Base-by-base conservation (phyloP, 53 echinoderm and acorn worm species). In the Echinometra lucunter region DNA sequence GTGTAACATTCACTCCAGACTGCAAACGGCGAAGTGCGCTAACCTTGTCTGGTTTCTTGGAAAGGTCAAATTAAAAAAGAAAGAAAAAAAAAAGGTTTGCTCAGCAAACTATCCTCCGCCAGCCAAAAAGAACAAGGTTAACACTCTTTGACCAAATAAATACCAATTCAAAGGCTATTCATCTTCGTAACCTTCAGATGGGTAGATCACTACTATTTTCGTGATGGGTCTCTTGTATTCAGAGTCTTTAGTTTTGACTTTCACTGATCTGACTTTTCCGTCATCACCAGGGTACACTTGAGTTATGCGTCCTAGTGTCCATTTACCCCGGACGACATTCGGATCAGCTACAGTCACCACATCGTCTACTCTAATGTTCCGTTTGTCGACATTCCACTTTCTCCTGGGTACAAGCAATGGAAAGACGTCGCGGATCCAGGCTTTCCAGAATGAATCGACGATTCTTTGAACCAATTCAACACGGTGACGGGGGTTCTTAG, bases 311-410 rank as follows among this genome's bases (percentile, higher is more conserved):
- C 95, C n/a, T 8, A 95, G 19, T 15, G 35, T 58, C 96, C 95
- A 96, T 27, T 94, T 70, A 34, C 96, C 94, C 1, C 94, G 74
- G 30, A 93, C 66, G 11, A 89, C n/a, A 55, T 95, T 95, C 18
- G 17, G 93, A 57, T 95, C 95, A 75, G 25, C 34, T 5, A 95
- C 66, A 9, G 34, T 27, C 2, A 88, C 89, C 49, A 49, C 49
- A 49, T 49, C 49, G 49, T 49, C 49, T 9, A 49, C 49, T 49
- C 49, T 94, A 44, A 96, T 88, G 83, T 95, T 96, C 0, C 96
- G 80, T 72, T 74, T 96, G 10, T 96, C 95, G 13, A 66, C 90
- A 27, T 95, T 89, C 95, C 95, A 96, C 42, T 96, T 96, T 42
- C 60, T 88, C 23, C 56, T 21, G 93, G 96, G 12, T 93, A 49